Evolutionary conservation across 2,888 invertebrate genomes (phyloP).

Genomic region (Pteria penguin): DNA sequence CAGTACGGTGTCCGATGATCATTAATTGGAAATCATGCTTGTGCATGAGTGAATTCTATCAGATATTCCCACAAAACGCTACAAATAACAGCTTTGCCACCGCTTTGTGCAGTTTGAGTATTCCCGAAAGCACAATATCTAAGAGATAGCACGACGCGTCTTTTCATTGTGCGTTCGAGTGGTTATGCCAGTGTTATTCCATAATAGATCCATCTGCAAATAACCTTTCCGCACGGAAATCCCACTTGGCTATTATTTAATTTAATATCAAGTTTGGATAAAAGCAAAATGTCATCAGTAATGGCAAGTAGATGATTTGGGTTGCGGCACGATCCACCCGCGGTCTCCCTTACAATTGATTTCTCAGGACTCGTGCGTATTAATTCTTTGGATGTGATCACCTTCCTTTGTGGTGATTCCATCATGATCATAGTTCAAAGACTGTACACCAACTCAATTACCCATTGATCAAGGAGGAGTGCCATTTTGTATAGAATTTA

Average conservation of each 20-base stretch:
- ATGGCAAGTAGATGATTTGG: neutral
- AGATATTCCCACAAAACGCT: neutral
- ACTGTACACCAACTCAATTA: neutral
- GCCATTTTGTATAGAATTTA: neutral
- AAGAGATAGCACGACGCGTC: neutral
- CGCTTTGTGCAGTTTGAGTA: neutral
- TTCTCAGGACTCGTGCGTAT: neutral
- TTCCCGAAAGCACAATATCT: neutral
- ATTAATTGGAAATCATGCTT: neutral
- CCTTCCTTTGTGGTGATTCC: neutral
- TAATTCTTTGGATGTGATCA: neutral
- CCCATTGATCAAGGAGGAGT: neutral
- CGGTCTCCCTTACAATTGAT: neutral
- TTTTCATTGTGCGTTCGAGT: neutral
- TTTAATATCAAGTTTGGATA: neutral
- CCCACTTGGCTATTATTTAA: neutral
- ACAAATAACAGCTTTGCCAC: neutral
- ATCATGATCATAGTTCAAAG: slow-evolving; percentile 2
- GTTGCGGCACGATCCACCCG: neutral
- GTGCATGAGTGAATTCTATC: neutral
- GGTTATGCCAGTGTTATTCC: neutral
- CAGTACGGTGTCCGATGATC: neutral
- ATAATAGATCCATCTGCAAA: neutral
- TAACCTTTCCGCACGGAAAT: neutral
- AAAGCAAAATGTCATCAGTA: neutral